phyloP scores from a whole-genome alignment of 2,797 vertebrate species.

The Hypotaenidia philippensis region DNA sequence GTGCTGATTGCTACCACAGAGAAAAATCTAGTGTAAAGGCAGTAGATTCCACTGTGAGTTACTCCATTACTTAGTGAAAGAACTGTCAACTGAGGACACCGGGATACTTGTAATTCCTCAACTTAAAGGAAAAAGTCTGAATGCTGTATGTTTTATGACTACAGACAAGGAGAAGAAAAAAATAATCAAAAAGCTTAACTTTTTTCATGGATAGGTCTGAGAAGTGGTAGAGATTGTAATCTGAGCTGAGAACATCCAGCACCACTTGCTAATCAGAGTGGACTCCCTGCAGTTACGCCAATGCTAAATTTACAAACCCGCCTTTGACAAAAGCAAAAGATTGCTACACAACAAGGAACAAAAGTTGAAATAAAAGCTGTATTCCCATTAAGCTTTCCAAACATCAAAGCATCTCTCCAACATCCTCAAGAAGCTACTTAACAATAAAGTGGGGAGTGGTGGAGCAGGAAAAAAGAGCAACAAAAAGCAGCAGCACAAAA shows the following conservation, averaged over 20 bases:
- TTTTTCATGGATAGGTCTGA: not conserved
- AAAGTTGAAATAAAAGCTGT: conserved; percentile 30
- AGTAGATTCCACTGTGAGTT: not conserved
- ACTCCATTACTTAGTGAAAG: not conserved
- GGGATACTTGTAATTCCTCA: not conserved
- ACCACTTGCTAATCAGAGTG: not conserved
- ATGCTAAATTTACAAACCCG: not conserved
- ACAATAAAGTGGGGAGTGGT: conserved; percentile 9
- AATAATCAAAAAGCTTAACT: not conserved
- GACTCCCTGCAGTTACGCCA: not conserved
- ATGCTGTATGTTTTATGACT: not conserved
- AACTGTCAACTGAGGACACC: not conserved
- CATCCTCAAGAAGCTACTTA: conserved; percentile 26
- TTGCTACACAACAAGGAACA: not conserved
- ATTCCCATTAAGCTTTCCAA: conserved; percentile 39
- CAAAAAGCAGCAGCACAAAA: conserved; percentile 14
- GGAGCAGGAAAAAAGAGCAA: conserved; percentile 29
- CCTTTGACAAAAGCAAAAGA: conserved; percentile 26
- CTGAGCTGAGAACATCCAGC: not conserved
- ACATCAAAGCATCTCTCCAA: conserved; percentile 65
- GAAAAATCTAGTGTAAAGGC: not conserved
- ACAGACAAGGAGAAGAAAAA: not conserved
- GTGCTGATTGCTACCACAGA: not conserved
- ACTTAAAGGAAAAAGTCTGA: not conserved
- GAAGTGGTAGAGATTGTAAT: not conserved